Conservation (phyloP, 2,113 vertebrate species). For the Pachycephala philippinensis region DNA sequence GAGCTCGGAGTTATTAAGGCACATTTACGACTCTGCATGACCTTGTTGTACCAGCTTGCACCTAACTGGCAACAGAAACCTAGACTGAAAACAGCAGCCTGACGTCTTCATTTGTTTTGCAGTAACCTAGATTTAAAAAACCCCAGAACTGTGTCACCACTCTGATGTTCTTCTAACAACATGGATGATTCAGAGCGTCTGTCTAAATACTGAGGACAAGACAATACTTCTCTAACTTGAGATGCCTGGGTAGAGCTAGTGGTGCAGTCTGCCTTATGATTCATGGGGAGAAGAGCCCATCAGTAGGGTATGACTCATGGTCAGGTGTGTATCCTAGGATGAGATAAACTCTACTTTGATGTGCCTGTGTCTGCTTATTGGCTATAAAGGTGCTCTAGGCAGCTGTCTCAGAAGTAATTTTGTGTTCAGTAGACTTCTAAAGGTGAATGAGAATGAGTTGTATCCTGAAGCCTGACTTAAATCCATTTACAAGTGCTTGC, state of each 20-base stretch:
- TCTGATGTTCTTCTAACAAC: neutral
- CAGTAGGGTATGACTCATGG: neutral
- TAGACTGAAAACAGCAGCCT: neutral
- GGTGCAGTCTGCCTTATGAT: neutral
- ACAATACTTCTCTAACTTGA: neutral
- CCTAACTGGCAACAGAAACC: neutral
- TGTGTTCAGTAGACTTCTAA: neutral
- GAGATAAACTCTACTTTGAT: neutral
- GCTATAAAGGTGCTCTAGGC: neutral
- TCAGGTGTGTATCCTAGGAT: neutral
- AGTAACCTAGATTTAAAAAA: neutral
- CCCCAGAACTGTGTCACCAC: neutral
- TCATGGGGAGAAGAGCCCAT: neutral
- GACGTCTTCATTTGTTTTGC: neutral
- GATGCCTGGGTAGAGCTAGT: neutral
- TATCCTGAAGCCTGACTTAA: neutral
- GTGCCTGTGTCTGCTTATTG: neutral
- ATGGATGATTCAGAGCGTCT: neutral
- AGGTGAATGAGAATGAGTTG: neutral
- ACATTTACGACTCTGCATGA: neutral
- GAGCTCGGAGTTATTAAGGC: neutral
- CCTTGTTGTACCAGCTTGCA: neutral
- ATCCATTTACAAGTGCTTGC: neutral
- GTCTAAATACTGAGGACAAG: neutral
- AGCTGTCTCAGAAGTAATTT: neutral